Evolutionary conservation across 2,797 vertebrate genomes (phyloP).

Genomic region (Myiotriccus ornatus): DNA sequence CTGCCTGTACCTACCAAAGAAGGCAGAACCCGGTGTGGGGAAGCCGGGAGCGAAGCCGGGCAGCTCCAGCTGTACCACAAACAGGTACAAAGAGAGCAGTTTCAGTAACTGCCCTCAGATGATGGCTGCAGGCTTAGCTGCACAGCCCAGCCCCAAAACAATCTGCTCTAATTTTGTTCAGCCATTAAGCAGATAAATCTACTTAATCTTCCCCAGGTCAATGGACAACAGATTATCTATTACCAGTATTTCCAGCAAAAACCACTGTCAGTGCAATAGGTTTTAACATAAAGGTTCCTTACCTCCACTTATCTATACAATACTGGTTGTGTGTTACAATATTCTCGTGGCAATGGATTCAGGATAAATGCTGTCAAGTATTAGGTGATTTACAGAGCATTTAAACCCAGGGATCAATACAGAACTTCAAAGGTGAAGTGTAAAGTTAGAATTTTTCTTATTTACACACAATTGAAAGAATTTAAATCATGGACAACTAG

Average conservation of each 20-base stretch:
- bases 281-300: not conserved
- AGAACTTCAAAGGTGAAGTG: not conserved
- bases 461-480: not conserved
- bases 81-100: not conserved
- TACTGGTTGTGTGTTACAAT: not conserved
- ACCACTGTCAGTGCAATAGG: not conserved
- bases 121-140: constrained; percentile 48
- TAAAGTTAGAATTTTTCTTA: not conserved
- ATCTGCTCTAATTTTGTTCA: constrained; percentile 86
- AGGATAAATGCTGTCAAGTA: not conserved
- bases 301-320: not conserved
- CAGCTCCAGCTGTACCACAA: not conserved
- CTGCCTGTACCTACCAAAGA: not conserved
- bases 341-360: fast-evolving
- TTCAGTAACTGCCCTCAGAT: constrained; percentile 12
- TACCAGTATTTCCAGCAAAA: constrained; percentile 67
- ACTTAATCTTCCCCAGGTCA: constrained; percentile 75
- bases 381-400: not conserved
- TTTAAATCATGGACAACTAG: not conserved
- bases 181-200: constrained; percentile 85
- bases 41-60: not conserved
- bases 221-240: constrained; percentile 72
- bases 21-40: not conserved
- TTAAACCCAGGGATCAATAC: not conserved
- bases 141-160: constrained; percentile 59